phyloP scores from a whole-genome alignment of 2,888 invertebrate species.

The Cheilosia variabilis region DNA sequence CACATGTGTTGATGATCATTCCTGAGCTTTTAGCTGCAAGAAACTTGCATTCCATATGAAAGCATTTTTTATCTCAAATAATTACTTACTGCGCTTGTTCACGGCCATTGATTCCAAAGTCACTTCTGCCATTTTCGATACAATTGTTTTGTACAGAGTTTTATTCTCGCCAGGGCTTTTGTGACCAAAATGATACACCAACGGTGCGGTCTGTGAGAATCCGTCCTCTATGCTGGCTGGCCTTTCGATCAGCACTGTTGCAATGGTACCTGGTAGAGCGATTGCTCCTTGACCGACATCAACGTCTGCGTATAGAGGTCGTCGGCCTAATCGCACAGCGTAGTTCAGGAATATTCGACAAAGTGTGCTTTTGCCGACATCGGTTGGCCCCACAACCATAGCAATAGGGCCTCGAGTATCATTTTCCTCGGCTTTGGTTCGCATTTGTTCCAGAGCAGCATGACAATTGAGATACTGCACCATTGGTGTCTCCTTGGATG shows the following conservation, averaged over 20 bases:
- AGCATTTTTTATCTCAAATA: too few species aligned
- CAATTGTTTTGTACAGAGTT: constrained; percentile 92
- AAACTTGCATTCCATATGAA: neutral
- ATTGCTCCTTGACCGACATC: constrained; percentile 98
- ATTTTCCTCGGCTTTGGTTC: constrained; percentile 91
- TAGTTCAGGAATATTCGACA: constrained; percentile 96
- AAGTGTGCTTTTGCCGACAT: constrained; percentile 98
- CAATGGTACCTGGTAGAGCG: constrained; percentile 95
- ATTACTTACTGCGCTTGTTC: constrained; percentile 90
- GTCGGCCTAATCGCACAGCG: constrained; percentile 93
- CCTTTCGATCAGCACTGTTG: constrained; percentile 94
- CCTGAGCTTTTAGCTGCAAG: constrained; percentile 91
- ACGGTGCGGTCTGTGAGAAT: constrained; percentile 95
- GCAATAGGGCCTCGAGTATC: constrained; percentile 91
- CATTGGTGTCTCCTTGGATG: constrained; percentile 99
- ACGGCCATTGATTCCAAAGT: constrained; percentile 92
- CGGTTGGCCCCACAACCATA: constrained; percentile 96
- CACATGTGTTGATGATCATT: constrained; percentile 98
- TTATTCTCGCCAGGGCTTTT: constrained; percentile 90
- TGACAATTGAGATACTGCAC: constrained; percentile 97
- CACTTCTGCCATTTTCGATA: constrained; percentile 93
- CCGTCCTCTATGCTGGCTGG: constrained; percentile 98
- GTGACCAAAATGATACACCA: constrained; percentile 97
- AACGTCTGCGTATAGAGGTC: constrained; percentile 96
- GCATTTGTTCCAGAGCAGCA: constrained; percentile 95